phyloP scores from a whole-genome alignment of 1,140 invertebrate species.

The Zeugodacus cucurbitae region DNA sequence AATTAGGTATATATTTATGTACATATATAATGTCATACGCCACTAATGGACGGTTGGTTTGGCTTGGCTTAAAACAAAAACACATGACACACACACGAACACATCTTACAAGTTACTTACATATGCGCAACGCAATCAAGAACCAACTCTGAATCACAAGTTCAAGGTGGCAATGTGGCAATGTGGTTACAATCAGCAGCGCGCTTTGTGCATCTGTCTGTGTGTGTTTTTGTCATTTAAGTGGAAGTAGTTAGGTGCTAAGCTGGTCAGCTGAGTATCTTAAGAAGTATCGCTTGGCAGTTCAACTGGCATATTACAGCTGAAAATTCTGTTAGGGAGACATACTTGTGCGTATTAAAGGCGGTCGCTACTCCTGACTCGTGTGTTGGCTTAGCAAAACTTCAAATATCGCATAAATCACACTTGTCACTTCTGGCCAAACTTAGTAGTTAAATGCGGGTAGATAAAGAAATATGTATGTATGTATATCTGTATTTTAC shows the following conservation, averaged over 20 bases:
- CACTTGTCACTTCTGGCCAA: neutral
- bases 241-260: neutral
- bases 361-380: neutral
- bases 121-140: neutral
- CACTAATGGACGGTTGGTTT: neutral
- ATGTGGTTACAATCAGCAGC: neutral
- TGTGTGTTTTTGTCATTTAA: neutral
- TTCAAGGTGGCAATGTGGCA: neutral
- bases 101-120: neutral
- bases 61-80: neutral
- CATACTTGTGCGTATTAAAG: neutral
- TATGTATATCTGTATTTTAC: neutral
- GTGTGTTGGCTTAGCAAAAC: neutral
- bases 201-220: neutral
- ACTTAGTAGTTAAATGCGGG: neutral
- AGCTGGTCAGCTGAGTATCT: neutral
- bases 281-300: neutral
- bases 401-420: slow-evolving; percentile 14
- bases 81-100: neutral
- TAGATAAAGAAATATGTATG: no score
- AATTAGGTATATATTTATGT: neutral
- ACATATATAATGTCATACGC: neutral
- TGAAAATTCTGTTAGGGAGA: neutral
- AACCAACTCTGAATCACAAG: neutral
- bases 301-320: neutral